Conservation (phyloP, 2,888 invertebrate species). For the Ochropleura leucogaster region DNA sequence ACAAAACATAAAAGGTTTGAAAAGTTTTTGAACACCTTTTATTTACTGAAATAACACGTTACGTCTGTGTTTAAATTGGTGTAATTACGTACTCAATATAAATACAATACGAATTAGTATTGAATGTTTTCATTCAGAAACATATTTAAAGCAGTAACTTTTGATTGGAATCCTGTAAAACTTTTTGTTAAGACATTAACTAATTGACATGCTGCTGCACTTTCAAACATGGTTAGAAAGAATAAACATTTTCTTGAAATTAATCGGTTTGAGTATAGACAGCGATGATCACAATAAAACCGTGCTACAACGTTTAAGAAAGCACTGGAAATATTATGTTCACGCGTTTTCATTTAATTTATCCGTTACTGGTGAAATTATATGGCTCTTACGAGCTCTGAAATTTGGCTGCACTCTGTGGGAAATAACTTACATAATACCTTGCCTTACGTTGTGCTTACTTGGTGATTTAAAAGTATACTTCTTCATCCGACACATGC, state of each 20-base stretch:
- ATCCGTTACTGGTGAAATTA: conserved; percentile 58
- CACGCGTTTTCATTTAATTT: conserved; percentile 58
- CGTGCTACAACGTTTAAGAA: conserved; percentile 56
- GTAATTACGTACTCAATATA: conserved; percentile 25
- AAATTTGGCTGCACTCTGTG: conserved; percentile 59
- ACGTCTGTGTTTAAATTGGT: not conserved
- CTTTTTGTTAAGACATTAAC: conserved; percentile 3
- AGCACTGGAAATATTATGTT: conserved; percentile 64
- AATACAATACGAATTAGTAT: not conserved
- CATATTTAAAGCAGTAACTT: conserved; percentile 4
- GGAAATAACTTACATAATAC: conserved; percentile 70
- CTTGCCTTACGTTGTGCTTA: conserved; percentile 69
- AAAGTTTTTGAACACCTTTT: conserved; percentile 32
- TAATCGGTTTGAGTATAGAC: conserved; percentile 67
- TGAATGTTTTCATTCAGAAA: conserved; percentile 5
- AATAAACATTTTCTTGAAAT: conserved; percentile 60
- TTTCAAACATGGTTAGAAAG: conserved; percentile 67
- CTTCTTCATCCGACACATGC: conserved; percentile 66
- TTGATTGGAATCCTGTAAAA: not conserved
- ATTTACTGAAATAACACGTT: conserved; percentile 32
- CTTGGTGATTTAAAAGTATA: conserved; percentile 71
- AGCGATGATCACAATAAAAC: conserved; percentile 61
- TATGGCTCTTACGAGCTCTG: conserved; percentile 64
- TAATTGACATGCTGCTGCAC: conserved; percentile 44
- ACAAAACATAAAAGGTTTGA: not conserved